Base-by-base conservation (phyloP, 2,113 vertebrate genomes). In the Pandion haliaetus region DNA sequence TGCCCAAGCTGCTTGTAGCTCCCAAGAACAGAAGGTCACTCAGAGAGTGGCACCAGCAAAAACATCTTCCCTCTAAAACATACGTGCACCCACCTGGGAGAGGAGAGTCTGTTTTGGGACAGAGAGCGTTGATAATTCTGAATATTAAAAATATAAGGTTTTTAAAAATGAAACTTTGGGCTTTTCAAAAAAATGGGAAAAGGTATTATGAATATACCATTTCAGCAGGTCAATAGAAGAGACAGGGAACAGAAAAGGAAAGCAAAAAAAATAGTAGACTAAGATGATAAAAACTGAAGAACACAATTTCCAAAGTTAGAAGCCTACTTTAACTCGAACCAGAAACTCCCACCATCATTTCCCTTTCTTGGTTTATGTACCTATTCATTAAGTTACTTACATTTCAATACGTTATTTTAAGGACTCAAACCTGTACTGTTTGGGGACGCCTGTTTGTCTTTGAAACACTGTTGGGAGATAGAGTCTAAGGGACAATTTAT, bases 1-100 rank as follows among this genome's bases (percentile, higher is more conserved):
- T 32, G 73, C 13, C 44, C 67, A 4, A 9, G 42, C 18, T 16
- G 31, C 42, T 32, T 10, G 9, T 24, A 38, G 50, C 58, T 29
- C 24, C 42, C 32, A 14, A 14, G 12, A 44, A 17, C 21, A 25
- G 44, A 0, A 0, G 12, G 21, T 36, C 16, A 17, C 24, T 31
- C 10, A 9, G 25, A 29, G 24, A 66, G 40, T 1, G 4, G 71
- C 61, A 58, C 18, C 57, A 38, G 16, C 15, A 50, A 9, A 45
- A 73, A 55, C 17, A 38, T 13, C 62, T 50, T 44, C 55, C 45
- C 59, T 76, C 38, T 28, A 13, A 65, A 54, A 58, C 18, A 44
- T 4, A 34, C 21, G 12, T 9, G 58, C 7, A 72, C 16, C 13
- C 29, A 31, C 14, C 63, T 26, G 14, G 50, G 38, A 70, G 74